Conservation (phyloP, 2,797 vertebrate species). For the Molossus molossus region DNA sequence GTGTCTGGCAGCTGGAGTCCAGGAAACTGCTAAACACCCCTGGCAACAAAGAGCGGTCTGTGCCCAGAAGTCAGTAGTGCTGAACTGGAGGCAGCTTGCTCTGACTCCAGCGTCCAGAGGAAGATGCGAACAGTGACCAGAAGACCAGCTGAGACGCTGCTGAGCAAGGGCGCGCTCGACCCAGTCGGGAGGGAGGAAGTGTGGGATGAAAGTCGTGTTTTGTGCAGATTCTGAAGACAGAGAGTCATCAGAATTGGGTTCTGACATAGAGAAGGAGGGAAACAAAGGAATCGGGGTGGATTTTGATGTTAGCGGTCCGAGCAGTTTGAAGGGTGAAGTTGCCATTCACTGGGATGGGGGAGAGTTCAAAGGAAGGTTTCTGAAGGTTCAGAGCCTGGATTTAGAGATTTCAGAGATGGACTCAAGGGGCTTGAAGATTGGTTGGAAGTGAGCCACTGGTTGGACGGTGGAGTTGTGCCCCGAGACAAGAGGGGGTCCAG, state of each 20-base stretch:
- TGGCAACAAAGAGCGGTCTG: not conserved
- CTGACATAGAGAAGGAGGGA: not conserved
- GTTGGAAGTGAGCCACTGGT: no score
- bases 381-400: not conserved
- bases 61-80: not conserved
- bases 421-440: not conserved
- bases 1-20: not conserved
- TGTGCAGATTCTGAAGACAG: not conserved
- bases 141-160: not conserved
- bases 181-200: fast-evolving
- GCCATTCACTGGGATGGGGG: no score
- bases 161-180: not conserved
- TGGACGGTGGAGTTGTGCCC: no score
- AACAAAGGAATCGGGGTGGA: not conserved
- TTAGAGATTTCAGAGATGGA: not conserved
- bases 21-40: not conserved
- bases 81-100: not conserved
- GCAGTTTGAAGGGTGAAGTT: not conserved
- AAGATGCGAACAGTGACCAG: not conserved
- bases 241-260: not conserved
- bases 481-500: fast-evolving
- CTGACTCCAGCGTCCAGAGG: not conserved
- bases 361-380: not conserved
- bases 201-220: not conserved
- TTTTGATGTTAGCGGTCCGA: not conserved